Evolutionary conservation across 2,797 vertebrate species (phyloP), one percentile per base, ranked within the genome.

Genomic region (Paramormyrops hopkinsi): DNA sequence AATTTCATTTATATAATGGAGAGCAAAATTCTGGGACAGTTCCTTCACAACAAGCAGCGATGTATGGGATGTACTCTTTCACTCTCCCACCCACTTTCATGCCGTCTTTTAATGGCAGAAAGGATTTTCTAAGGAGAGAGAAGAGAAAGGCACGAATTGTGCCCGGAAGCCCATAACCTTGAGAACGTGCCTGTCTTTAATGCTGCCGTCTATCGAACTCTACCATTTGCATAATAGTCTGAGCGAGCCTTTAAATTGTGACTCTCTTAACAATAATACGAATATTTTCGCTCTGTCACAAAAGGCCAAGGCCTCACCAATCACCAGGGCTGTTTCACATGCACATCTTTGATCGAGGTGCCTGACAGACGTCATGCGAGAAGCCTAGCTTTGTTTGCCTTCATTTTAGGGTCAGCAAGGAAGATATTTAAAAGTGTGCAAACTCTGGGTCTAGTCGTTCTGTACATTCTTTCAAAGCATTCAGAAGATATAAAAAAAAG

Each of bases 171-270:
- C 33, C 53, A 33, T 59, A 25, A 84, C 53, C 82, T 89, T 85
- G 88, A 89, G 53, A 46, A 62, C 25, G n/a, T 56, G n/a, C 37
- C 51, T 19, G 37, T 44, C 33, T 89, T 89, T 89, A 29, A 46
- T 59, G 33, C 11, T 9, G 33, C n/a, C 19, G 84, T 59, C 79
- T n/a, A 44, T 69, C 37, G 44, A 83, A 84, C 85, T 88, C 59
- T 12, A 2, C 19, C 19, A 88, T 88, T 88, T 88, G 51, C 53
- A 89, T 46, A 56, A 19, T 29, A 83, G 33, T 54, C 33, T 44
- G 50, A 82, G 37, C 4, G 69, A 54, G n/a, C 51, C 33, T 50
- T 83, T 44, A 88, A 56, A 37, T 88, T 22, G 19, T 37, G 19
- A 12, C 88, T n/a, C 29, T 89, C 22, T 56, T 56, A n/a, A 56